Base-by-base conservation (phyloP, 2,888 invertebrate species). In the Oegoconia quadripuncta region DNA sequence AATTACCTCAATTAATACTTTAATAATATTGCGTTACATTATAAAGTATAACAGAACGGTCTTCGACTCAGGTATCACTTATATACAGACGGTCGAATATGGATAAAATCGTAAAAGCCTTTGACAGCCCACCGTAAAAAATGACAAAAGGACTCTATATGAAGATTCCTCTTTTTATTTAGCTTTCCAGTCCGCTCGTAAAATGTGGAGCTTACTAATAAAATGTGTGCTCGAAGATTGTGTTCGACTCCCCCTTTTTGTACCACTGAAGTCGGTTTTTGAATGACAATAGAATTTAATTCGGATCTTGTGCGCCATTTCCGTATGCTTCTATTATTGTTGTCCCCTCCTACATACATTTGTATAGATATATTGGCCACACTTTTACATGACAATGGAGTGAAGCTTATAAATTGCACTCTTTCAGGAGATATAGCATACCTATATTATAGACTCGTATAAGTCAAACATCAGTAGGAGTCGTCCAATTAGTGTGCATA, bases 111-210 rank as follows among this genome's bases (percentile, higher is more conserved):
- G 73, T 82, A 80, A 80, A 79, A 74, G 64, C 73, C 68, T 75
- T 76, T 80, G 73, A 78, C 74, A 71, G 67, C 65, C 65, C 56
- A 66, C 75, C 79, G 75, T 82, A 80, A 81, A 82, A 81, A 76
- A 53, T 51, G 51, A 55, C 51, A 53, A 55, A 53, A 41, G 48
- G 43, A 69, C 68, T 72, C 55, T 68, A 69, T 78, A 82, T 74
- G 77, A 78, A 73, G 72, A 75, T 72, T 74, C 69, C 62, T 66
- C 70, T 71, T 77, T 73, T 82, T 74, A 79, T 79, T 81, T 74
- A 71, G 67, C 72, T 67, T 74, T 67, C 59, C 64, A 69, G 68
- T 50, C 61, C 63, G 62, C 65, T 74, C 82, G 74, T 82, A 81
- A 81, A 82, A 72, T 52, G 64, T 62, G 65, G 59, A 67, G 65